A percentile compares a stretch with the other conserved stretches of the same genome.
These are phyloP conservation scores for Ornithorhynchus anatinus DNA, from an alignment of 2,113 vertebrate species.

Conservation along the genomic window DNA sequence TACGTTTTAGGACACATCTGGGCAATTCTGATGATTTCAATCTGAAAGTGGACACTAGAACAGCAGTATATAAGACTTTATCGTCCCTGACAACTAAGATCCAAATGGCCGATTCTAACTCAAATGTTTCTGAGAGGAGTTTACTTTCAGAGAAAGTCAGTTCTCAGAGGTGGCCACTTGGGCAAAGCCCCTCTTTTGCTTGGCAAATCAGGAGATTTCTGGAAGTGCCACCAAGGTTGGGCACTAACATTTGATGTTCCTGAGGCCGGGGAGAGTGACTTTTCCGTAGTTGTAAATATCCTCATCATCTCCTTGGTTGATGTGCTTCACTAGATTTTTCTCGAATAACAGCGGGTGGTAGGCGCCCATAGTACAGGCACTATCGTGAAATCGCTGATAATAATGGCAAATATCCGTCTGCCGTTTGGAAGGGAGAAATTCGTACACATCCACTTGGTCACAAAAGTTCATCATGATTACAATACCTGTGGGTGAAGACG, in stretches of 20 bases:
- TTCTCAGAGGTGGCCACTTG: too few species aligned
- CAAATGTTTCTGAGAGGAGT: too few species aligned
- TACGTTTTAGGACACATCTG: too few species aligned
- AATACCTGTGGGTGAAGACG: constrained; percentile 63
- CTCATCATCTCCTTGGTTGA: constrained; percentile 71
- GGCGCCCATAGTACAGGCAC: constrained; percentile 76
- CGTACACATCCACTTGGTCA: constrained; percentile 74
- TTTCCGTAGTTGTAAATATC: constrained; percentile 70
- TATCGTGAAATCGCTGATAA: constrained; percentile 69
- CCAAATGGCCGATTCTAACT: too few species aligned
- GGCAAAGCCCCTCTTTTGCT: too few species aligned
- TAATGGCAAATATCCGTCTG: constrained; percentile 77
- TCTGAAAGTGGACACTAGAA: too few species aligned
- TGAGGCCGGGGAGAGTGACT: constrained; percentile 72
- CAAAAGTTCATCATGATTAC: constrained; percentile 79
- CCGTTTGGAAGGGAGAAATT: constrained; percentile 79
- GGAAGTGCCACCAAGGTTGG: not conserved
- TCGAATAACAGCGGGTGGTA: constrained; percentile 81
- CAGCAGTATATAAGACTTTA: too few species aligned
- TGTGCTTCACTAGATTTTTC: constrained; percentile 77
- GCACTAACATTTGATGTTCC: constrained; percentile 47
- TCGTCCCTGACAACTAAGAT: too few species aligned
- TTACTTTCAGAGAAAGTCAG: too few species aligned
- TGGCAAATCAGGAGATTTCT: too few species aligned
- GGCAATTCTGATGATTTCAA: too few species aligned